Evolutionary conservation across 2,113 vertebrate species (phyloP), one percentile per base, ranked within the genome.

Genomic region (Cynocephalus volans): DNA sequence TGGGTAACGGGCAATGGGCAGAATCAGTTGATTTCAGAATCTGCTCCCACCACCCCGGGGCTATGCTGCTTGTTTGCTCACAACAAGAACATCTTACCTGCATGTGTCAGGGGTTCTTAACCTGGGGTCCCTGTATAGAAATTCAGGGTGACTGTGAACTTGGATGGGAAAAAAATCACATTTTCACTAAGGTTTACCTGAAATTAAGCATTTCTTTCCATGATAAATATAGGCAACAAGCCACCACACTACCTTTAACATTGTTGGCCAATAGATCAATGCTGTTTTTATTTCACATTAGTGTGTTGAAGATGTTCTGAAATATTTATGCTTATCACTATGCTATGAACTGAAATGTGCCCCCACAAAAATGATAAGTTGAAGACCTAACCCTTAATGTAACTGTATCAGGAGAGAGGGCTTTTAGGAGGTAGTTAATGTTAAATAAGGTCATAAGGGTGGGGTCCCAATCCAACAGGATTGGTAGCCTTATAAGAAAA

Each of bases 171-270:
- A 75, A 54, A 81, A 82, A 33, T 48, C 8, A 0, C 50, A 8
- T 76, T 96, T 97, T 70, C 86, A 93, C 50, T 85, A 85, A 64
- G 31, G 17, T 82, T 54, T 50, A 31, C 67, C 65, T 67, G 65
- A 90, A 93, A 62, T 76, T 24, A 36, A 75, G 81, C 72, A 72
- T 88, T 81, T 82, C 41, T 9, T 48, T 76, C 82, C 31, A 41
- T 31, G 73, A 95, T 65, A 64, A 73, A 76, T 84, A 21, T 19
- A 79, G 54, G 84, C 84, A 84, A 45, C 23, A 90, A 87, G 87
- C 48, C 7, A 81, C 26, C n/a, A 73, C 19, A 83, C 45, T 3
- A 1, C 45, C 24, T 56, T 8, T 83, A 75, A 80, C 19, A 58
- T 31, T 75, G 75, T 69, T 48, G 85, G 85, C 41, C 58, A 84